Percentiles rank a stretch among this genome's conserved stretches.
Conservation (phyloP, 2,797 vertebrate species). For the Momotus momota region DNA sequence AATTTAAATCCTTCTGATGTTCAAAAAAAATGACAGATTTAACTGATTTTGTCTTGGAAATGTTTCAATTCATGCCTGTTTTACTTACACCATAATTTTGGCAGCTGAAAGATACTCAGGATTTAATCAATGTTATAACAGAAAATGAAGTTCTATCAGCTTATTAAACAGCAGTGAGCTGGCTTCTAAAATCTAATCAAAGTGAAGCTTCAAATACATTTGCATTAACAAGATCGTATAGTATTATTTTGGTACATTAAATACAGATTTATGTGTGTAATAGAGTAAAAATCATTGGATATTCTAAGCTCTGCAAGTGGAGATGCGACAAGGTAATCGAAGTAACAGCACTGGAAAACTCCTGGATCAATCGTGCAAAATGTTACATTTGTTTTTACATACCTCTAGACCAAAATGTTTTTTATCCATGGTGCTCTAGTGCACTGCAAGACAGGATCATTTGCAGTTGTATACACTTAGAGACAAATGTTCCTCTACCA, state of each 20-base stretch:
- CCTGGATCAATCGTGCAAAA: not conserved
- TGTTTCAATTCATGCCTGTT: constrained; percentile 59
- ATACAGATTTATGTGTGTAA: not conserved
- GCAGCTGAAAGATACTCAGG: constrained; percentile 26
- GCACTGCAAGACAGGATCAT: not conserved
- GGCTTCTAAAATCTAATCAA: not conserved
- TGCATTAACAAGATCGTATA: not conserved
- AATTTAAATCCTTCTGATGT: not conserved
- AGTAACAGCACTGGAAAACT: not conserved
- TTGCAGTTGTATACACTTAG: not conserved
- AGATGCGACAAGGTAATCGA: not conserved
- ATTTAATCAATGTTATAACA: constrained; percentile 2
- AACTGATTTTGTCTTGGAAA: constrained; percentile 25
- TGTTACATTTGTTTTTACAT: not conserved
- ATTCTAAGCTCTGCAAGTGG: not conserved
- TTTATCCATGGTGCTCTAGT: not conserved
- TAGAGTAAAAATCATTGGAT: not conserved
- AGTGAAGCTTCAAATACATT: not conserved
- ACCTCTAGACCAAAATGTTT: accelerated
- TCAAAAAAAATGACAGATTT: not conserved
- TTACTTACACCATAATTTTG: constrained; percentile 47
- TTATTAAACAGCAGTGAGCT: not conserved
- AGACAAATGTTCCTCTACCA: not conserved
- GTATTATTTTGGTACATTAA: not conserved
- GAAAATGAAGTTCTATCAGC: not conserved